Conservation (phyloP, 1,140 invertebrate species). For the Agrypnia vestita region DNA sequence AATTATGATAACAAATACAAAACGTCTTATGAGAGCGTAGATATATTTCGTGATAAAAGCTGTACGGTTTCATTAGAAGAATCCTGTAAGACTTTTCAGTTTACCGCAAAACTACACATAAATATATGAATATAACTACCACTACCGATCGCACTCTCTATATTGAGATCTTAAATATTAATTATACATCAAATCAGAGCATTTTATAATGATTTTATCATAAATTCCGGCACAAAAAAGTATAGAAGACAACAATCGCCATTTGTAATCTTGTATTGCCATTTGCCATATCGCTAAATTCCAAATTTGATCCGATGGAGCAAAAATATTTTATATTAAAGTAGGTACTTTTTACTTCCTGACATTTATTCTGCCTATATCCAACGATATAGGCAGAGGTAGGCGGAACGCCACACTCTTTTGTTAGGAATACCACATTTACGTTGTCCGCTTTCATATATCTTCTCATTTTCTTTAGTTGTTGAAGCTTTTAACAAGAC, state of each 20-base stretch:
- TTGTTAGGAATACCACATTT: too few species aligned
- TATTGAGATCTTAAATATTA: neutral
- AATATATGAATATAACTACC: neutral
- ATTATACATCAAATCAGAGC: slow-evolving; percentile 3
- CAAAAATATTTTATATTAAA: too few species aligned
- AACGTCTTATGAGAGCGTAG: neutral
- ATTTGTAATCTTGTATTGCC: neutral
- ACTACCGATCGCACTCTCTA: neutral
- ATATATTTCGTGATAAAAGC: neutral
- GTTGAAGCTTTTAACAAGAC: too few species aligned
- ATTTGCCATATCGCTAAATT: too few species aligned
- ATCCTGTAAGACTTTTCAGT: slow-evolving; percentile 1
- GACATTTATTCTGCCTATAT: too few species aligned
- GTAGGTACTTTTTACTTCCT: too few species aligned
- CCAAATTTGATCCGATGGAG: too few species aligned
- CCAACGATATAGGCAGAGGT: too few species aligned
- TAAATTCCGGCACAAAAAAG: slow-evolving; percentile 16
- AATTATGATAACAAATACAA: neutral
- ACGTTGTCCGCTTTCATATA: too few species aligned
- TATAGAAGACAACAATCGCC: slow-evolving; percentile 42
- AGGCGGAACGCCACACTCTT: too few species aligned
- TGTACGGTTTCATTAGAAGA: neutral
- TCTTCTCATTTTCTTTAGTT: too few species aligned
- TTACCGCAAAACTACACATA: neutral
- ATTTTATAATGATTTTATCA: neutral